These are phyloP conservation scores for Phylloscopus trochiloides DNA, from an alignment of 2,113 vertebrate species.

Conservation along the genomic window DNA sequence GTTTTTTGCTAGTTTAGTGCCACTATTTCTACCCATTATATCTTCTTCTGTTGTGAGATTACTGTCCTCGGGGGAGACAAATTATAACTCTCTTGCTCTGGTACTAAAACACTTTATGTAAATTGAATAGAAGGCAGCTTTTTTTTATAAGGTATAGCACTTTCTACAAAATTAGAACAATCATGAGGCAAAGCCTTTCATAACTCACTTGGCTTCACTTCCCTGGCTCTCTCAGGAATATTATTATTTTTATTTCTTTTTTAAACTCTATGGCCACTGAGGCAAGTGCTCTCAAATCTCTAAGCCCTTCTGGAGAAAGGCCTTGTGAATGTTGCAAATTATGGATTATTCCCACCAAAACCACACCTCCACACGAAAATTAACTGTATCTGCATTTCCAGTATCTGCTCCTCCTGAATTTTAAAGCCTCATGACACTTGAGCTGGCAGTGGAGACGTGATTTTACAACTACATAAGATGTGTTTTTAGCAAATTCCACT, in stretches of 20 bases:
- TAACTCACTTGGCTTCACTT: slow-evolving; percentile 30
- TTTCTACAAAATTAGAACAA: slow-evolving; percentile 41
- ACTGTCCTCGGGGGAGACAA: not conserved
- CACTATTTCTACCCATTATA: slow-evolving; percentile 1
- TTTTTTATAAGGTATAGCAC: slow-evolving; percentile 1
- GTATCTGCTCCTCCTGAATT: not conserved
- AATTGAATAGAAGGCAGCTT: slow-evolving; percentile 32
- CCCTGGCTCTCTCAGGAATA: not conserved
- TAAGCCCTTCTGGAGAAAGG: not conserved
- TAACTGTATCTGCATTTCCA: not conserved
- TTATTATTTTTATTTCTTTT: not conserved
- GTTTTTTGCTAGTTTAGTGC: not conserved
- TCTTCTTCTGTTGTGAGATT: not conserved
- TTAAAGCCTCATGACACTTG: not conserved
- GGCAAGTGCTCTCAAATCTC: not conserved
- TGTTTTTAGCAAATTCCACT: not conserved
- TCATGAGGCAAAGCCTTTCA: slow-evolving; percentile 13
- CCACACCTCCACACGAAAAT: not conserved
- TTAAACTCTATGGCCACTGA: not conserved
- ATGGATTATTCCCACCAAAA: not conserved
- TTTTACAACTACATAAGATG: not conserved
- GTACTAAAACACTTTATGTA: not conserved
- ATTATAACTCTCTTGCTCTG: slow-evolving; percentile 16
- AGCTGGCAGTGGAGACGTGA: not conserved
- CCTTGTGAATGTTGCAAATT: not conserved